A percentile compares a stretch with the other conserved stretches of the same genome.
Evolutionary conservation across 2,113 vertebrate genomes (phyloP).

Genomic region (Ptyas mucosa): DNA sequence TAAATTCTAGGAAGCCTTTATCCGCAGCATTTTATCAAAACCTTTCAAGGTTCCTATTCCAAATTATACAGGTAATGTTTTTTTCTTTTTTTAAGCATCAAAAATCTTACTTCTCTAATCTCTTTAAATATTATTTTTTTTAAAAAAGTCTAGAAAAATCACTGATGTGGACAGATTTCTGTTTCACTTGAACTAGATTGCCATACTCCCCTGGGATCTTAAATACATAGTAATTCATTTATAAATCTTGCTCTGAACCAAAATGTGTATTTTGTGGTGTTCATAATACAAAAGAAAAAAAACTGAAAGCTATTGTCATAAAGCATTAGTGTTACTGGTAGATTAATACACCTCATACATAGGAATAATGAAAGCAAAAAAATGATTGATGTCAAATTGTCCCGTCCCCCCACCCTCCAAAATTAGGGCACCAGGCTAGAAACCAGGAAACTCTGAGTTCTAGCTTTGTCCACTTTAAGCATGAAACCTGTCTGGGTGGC

Average conservation of each 20-base stretch:
- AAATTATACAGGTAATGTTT: conserved; percentile 88
- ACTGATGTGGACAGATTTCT: conserved; percentile 27
- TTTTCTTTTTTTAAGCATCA: not conserved
- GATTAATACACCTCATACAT: not conserved
- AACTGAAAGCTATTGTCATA: not conserved
- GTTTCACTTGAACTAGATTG: not conserved
- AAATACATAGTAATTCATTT: not conserved
- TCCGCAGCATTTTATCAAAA: conserved; percentile 91
- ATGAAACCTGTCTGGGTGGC: no score
- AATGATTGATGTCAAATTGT: no score
- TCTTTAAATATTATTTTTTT: conserved; percentile 12
- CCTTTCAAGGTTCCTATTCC: conserved; percentile 95
- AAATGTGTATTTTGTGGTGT: not conserved
- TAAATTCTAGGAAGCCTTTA: conserved; percentile 86
- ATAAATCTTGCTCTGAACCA: not conserved
- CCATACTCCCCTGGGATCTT: not conserved
- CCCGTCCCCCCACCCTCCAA: no score
- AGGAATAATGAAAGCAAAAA: not conserved
- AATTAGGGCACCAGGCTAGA: no score
- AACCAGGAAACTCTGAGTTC: no score
- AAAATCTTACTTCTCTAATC: not conserved
- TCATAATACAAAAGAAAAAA: not conserved
- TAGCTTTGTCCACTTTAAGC: no score
- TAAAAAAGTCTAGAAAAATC: conserved; percentile 34
- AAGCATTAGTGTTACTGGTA: not conserved